phyloP scores from a whole-genome alignment of 2,797 vertebrate species.

The Fringilla coelebs region DNA sequence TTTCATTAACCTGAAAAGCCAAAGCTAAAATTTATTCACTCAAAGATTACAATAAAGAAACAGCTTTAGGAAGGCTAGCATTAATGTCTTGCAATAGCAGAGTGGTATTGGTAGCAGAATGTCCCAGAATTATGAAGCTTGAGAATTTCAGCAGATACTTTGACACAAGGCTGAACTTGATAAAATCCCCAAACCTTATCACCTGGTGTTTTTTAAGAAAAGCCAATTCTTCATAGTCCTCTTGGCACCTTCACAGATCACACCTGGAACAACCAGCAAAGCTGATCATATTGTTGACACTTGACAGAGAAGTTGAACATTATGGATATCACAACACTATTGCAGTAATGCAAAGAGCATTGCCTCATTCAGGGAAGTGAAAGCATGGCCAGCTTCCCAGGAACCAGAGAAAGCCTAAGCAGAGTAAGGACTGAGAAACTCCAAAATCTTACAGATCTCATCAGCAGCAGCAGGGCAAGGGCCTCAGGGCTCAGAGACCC shows the following conservation, averaged over 20 bases:
- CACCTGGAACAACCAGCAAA: neutral
- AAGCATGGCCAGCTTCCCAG: neutral
- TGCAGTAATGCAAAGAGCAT: neutral
- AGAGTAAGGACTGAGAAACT: neutral
- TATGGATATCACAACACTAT: neutral
- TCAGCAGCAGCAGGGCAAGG: neutral
- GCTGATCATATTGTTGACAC: neutral
- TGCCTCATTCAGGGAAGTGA: neutral
- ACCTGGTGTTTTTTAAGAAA: neutral
- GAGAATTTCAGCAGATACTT: neutral
- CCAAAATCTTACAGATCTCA: neutral
- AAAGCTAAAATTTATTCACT: neutral
- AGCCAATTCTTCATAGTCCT: neutral
- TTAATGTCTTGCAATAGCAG: neutral
- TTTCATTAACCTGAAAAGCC: neutral
- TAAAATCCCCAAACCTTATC: neutral
- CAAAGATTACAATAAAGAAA: neutral
- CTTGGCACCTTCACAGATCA: neutral
- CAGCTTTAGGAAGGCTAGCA: neutral
- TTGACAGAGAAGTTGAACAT: neutral
- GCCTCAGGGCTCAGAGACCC: neutral
- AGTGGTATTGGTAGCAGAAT: neutral
- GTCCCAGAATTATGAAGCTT: neutral
- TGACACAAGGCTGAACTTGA: neutral
- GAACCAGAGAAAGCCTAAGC: neutral